Evolutionary conservation across 2,888 invertebrate species (phyloP), one percentile per base, ranked within the genome.

Genomic region (Arrhopalites spinosus): DNA sequence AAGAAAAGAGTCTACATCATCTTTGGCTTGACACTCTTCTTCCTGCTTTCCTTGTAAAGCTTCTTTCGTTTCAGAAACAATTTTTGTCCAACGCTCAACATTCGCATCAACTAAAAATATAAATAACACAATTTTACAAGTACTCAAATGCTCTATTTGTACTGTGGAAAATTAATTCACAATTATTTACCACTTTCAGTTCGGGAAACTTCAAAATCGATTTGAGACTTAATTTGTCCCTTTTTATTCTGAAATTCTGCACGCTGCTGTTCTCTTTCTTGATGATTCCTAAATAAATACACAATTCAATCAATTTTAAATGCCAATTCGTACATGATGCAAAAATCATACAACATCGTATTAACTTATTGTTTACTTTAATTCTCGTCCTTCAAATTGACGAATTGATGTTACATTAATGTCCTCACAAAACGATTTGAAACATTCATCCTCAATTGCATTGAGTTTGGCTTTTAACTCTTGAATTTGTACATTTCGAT

Each of bases 221-320:
- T 88, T 86, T 98, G 96, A 85, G 95, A 96, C 73, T 92, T 90
- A 84, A 98, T 92, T 78, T 95, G 90, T 87, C 96, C 95, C 83
- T 94, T 94, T 87, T 99, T 98, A 85, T 96, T 96, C 84, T 98
- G 96, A 87, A 95, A 98, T 86, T 98, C 97, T 86, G 97, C 91
- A 81, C 97, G 90, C 81, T 93, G 93, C 85, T 96, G 95, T 80
- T 96, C 96, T 68, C 96, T 89, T 86, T 99, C 98, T 86, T 98
- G 97, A 85, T 96, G 96, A 81, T 93, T 93, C 80, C 88, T n/a
- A n/a, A n/a, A n/a, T 87, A 78, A 17, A 20, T 8, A 23, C 13
- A 63, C 15, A 67, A 67, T 47, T 63, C 5, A 5, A 29, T 29
- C 3, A 17, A n/a, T n/a, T 23, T 7, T 59, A 13, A 13, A n/a